Base-by-base conservation (phyloP, 2,113 vertebrate genomes). In the Xenopus tropicalis region DNA sequence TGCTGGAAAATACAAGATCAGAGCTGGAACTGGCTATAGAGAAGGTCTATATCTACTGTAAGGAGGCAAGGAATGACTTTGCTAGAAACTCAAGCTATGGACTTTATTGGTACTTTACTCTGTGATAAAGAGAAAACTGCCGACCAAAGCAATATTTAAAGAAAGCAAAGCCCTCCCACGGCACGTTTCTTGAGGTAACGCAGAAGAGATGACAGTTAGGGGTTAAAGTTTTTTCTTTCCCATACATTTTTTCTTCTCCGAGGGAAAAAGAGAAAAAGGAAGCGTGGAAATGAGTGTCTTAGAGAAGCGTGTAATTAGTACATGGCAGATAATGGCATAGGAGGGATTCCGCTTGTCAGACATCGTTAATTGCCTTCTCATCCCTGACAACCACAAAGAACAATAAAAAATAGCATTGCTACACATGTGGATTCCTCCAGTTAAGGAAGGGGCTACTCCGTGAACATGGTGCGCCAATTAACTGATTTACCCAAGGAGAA, bases 321-420 rank as follows among this genome's bases (percentile, higher is more conserved):
- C 72, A 66, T 17, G 63, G 64, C 64, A 74, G 72, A 74, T 74
- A 74, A 74, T 74, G 43, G 54, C 42, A 57, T 64, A 61, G 72
- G 72, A 51, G 23, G 58, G 57, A 57, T 13, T 48, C 46, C 37
- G 22, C 54, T 29, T 59, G 72, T 67, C 72, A 74, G 64, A 67
- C 23, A 16, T 67, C 23, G 52, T 46, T 61, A 67, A 74, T 74
- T 74, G 48, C 64, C 44, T 59, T 74, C 64, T 74, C 64, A 61
- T 13, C 29, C 25, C 37, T 64, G 62, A 64, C 56, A 25, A 23
- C 52, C 21, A 43, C 24, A 61, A 59, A 19, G 37, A 59, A 61
- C 62, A 66, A 65, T 43, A 64, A 63, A 46, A 73, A 52, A 58
- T 16, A 24, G 25, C 64, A 61, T 67, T 61, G 54, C 57, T 51